Percentiles rank a stretch among this genome's conserved stretches.
Evolutionary conservation across 1,140 invertebrate genomes (phyloP).

Genomic region (Scaptomyza graminum): DNA sequence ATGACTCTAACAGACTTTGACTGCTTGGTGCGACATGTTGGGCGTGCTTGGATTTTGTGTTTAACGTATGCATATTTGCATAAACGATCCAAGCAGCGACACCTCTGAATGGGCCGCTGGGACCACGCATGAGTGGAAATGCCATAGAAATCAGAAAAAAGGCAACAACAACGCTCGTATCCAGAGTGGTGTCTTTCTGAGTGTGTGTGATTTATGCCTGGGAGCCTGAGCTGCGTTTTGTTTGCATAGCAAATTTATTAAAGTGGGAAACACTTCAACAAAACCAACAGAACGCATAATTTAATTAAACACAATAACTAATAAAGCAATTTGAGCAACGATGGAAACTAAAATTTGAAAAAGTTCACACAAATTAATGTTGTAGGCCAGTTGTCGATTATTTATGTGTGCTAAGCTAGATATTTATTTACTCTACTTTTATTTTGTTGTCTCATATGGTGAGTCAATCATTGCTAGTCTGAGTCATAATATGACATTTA

Average conservation of each 20-base stretch:
- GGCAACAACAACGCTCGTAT: not conserved
- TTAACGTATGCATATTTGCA: constrained; percentile 59
- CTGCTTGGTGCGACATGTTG: constrained; percentile 57
- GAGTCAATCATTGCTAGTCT: not conserved
- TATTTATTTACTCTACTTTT: not conserved
- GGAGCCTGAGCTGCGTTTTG: constrained; percentile 49
- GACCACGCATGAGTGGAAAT: constrained; percentile 72
- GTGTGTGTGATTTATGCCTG: constrained; percentile 70
- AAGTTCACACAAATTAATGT: not conserved
- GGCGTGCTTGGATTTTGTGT: constrained; percentile 65
- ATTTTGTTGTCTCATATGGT: not conserved
- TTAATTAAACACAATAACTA: constrained; percentile 51
- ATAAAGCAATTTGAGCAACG: constrained; percentile 12
- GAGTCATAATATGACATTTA: constrained; percentile 38
- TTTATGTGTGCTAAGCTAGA: not conserved
- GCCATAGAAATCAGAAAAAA: constrained; percentile 8
- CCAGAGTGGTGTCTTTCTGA: constrained; percentile 53
- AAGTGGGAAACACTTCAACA: constrained; percentile 62
- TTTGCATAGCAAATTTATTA: constrained; percentile 67
- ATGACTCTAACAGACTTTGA: constrained; percentile 5
- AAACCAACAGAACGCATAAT: constrained; percentile 65
- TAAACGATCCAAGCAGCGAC: constrained; percentile 66
- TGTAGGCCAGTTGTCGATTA: not conserved
- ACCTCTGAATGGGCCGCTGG: constrained; percentile 67
- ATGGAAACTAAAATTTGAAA: constrained; percentile 50